Base-by-base conservation (phyloP, 2,888 invertebrate species). In the Phengaris arion region DNA sequence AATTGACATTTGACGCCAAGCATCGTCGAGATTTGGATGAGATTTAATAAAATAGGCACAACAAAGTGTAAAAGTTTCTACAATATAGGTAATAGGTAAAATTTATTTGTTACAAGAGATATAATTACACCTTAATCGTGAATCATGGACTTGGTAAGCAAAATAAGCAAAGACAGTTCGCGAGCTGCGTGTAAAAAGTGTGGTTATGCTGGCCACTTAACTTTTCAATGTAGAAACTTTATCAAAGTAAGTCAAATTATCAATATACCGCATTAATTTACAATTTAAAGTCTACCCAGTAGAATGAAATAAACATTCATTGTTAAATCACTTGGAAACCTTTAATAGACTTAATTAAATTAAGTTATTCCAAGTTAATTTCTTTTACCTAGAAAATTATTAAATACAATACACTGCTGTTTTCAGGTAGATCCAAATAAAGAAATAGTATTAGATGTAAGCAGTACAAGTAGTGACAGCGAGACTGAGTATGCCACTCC, bases 191-290 rank as follows among this genome's bases (percentile, higher is more conserved):
- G 98, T 87, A 98, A 97, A 87, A 98, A 98, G 90, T 99, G 98
- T 94, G 98, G 99, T 80, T 98, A 98, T 90, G 97, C 98, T 78
- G 99, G 99, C 1, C 99, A 99, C 89, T 94, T 99, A 82, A 99
- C 99, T 13, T 99, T 97, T 88, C 99, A 99, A 87, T 99, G 99
- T 85, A 94, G 98, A 82, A 99, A 99, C 89, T 98, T 99, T 88
- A 96, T 98, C 76, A 98, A 98, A 94, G 95, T 95, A 91, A 89
- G 87, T 86, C 76, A 35, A 55, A 75, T 59, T 54, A 10, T 52
- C 4, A 51, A 52, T 70, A 46, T 51, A 48, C 22, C 15, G 6
- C 22, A 52, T 9, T 52, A 72, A 22, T 72, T 52, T 52, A 22
- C 48, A 35, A 22, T 6, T 12, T 22, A 52, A 52, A 22, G 10